A percentile compares a stretch with the other conserved stretches of the same genome.
phyloP scores from a whole-genome alignment of 2,113 vertebrate species.

The Stictonetta naevosa region DNA sequence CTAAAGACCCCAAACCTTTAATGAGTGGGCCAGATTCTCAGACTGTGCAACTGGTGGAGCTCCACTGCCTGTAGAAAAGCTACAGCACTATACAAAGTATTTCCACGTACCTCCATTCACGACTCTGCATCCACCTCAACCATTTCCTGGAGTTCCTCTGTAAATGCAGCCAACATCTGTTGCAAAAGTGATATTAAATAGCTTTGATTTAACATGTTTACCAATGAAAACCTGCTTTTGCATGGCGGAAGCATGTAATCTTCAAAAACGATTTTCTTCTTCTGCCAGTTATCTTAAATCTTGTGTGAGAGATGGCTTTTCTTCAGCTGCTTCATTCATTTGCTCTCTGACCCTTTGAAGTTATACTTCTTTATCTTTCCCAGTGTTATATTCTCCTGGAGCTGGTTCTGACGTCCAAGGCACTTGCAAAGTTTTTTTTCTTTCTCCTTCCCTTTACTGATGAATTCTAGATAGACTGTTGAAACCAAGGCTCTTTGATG shows the following conservation, averaged over 20 bases:
- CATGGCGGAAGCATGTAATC: not conserved
- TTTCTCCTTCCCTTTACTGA: not conserved
- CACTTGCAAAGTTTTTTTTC: not conserved
- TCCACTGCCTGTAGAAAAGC: constrained; percentile 53
- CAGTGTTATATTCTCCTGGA: not conserved
- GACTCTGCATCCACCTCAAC: not conserved
- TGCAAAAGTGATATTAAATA: constrained; percentile 24
- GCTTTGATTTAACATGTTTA: constrained; percentile 7
- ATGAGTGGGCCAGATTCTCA: constrained; percentile 43
- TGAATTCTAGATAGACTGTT: not conserved
- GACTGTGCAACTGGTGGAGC: constrained; percentile 19
- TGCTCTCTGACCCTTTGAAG: constrained; percentile 33
- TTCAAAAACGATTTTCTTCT: constrained; percentile 10
- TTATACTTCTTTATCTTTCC: not conserved
- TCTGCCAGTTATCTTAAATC: not conserved
- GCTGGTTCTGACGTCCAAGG: constrained; percentile 8
- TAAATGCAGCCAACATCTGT: constrained; percentile 31
- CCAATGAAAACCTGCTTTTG: not conserved
- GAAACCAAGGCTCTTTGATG: constrained; percentile 31
- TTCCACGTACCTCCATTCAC: not conserved
- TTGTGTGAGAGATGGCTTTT: not conserved
- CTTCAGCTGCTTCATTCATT: not conserved
- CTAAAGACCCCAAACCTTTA: constrained; percentile 32
- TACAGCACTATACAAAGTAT: not conserved
- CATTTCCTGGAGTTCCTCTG: constrained; percentile 18